phyloP scores from a whole-genome alignment of 2,797 vertebrate genomes.

The Rhinoraja longicauda region DNA sequence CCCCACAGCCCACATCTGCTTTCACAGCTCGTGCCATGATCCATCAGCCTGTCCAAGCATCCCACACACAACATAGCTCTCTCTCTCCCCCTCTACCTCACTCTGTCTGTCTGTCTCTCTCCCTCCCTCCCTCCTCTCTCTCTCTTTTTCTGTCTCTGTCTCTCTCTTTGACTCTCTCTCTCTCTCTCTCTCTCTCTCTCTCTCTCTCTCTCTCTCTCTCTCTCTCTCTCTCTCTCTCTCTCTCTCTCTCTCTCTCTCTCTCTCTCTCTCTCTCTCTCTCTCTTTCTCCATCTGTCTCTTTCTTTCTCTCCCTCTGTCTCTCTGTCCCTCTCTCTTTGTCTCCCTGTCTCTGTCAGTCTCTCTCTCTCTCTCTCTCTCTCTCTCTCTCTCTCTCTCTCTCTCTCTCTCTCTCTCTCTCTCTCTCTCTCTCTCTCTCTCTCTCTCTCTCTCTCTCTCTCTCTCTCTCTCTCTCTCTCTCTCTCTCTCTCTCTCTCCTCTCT shows the following conservation, averaged over 20 bases:
- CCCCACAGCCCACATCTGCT: constrained; percentile 2
- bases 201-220: background rate
- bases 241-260: no score
- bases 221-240: background rate
- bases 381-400: background rate
- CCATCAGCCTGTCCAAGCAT: background rate
- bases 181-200: no score
- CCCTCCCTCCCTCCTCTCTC: no score
- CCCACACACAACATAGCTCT: background rate
- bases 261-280: background rate
- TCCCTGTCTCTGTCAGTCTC: background rate
- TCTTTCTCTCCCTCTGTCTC: background rate
- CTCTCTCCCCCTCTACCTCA: background rate
- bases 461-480: no score
- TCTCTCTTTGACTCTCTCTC: background rate
- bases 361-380: background rate
- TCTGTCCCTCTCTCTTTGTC: background rate
- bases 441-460: background rate
- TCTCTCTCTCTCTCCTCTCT: background rate
- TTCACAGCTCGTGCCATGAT: background rate
- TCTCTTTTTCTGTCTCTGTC: background rate
- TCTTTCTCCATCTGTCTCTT: background rate
- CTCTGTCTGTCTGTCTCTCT: background rate
- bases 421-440: no score
- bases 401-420: no score